A percentile compares a stretch with the other conserved stretches of the same genome.
Evolutionary conservation across 2,888 invertebrate species (phyloP).

Genomic region (Pristionchus mayeri): DNA sequence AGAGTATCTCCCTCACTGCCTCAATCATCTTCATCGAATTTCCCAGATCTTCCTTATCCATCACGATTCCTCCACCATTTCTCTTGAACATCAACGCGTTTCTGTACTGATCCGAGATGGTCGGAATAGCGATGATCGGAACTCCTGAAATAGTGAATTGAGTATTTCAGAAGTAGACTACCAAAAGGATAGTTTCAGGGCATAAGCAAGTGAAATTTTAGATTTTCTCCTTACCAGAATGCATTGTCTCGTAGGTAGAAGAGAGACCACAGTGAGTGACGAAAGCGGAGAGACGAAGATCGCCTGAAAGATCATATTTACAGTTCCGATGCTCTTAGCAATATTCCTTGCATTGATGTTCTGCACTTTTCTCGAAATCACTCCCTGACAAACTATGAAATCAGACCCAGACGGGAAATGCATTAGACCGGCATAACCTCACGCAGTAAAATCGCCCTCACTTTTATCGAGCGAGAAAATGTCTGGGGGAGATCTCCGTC

Average conservation of each 20-base stretch:
- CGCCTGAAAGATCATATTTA: too few relatives aligned
- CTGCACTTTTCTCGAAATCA: background rate
- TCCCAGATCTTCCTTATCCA: background rate
- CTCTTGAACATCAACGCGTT: background rate
- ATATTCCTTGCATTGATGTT: too few relatives aligned
- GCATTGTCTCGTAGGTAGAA: constrained; percentile 54
- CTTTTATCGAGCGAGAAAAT: background rate
- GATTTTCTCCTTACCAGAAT: constrained; percentile 54
- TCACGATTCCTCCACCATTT: background rate
- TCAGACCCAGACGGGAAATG: background rate
- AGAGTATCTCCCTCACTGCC: background rate
- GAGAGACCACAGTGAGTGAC: constrained; percentile 60
- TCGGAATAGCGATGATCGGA: background rate
- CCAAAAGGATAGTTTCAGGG: too few relatives aligned
- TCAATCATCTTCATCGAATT: background rate
- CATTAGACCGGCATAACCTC: background rate
- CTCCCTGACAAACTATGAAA: background rate
- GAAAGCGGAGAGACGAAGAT: constrained; percentile 56
- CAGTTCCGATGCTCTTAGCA: too few relatives aligned
- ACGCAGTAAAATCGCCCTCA: background rate
- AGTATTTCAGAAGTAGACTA: background rate
- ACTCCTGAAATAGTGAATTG: background rate
- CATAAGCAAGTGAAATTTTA: too few relatives aligned
- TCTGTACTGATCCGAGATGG: background rate
- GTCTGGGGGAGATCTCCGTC: background rate